These are phyloP conservation scores for Pygoscelis adeliae DNA, from an alignment of 2,113 vertebrate genomes.

Conservation along the genomic window DNA sequence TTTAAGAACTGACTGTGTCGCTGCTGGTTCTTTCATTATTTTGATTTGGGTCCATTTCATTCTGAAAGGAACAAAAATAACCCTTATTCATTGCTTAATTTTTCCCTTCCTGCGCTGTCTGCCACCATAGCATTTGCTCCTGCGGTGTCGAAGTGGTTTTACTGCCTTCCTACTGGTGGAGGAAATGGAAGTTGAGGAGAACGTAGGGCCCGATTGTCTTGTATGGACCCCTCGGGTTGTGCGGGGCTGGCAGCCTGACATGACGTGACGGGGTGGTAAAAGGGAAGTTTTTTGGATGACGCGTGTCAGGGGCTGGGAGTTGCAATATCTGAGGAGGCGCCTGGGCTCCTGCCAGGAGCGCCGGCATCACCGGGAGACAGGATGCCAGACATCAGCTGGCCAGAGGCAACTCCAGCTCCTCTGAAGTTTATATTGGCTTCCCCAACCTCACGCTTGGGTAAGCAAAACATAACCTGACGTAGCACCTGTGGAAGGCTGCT, in stretches of 20 bases:
- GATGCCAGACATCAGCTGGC: background rate
- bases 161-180: background rate
- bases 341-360: background rate
- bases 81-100: background rate
- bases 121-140: rapidly evolving
- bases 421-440: background rate
- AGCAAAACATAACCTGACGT: background rate
- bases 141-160: background rate
- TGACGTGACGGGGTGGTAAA: background rate
- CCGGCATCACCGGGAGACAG: background rate
- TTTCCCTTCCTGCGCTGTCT: background rate
- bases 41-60: background rate
- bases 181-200: background rate
- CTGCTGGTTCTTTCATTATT: background rate
- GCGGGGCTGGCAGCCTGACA: background rate
- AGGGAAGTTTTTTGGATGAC: background rate
- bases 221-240: rapidly evolving
- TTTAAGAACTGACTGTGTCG: background rate
- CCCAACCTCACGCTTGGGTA: background rate
- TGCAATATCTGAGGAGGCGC: background rate
- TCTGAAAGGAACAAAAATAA: background rate
- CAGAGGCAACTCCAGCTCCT: background rate
- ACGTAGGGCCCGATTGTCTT: background rate
- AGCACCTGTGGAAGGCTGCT: background rate
- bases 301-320: rapidly evolving